phyloP scores from a whole-genome alignment of 2,113 vertebrate species.

The Percopsis transmontana region DNA sequence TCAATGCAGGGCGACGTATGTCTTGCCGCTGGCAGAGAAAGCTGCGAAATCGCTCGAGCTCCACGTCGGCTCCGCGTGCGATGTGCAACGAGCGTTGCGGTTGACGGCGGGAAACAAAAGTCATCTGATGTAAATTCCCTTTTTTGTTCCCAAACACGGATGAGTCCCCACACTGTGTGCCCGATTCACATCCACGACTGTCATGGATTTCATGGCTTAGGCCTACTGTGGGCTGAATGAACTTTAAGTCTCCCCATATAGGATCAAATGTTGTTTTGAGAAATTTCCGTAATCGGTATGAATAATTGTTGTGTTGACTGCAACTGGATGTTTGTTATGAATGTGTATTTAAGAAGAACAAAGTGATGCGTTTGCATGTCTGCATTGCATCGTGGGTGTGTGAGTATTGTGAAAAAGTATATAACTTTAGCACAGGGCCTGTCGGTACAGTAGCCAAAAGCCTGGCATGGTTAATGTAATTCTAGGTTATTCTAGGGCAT shows the following conservation, averaged over 20 bases:
- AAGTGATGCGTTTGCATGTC: slow-evolving; percentile 10
- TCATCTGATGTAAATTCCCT: too few species aligned
- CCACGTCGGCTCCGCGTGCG: too few species aligned
- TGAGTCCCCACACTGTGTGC: not conserved
- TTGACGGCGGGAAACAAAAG: too few species aligned
- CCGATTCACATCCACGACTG: slow-evolving; percentile 3
- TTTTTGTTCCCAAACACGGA: slow-evolving; percentile 10
- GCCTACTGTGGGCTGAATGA: not conserved
- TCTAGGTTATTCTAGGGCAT: too few species aligned
- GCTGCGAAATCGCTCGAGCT: too few species aligned
- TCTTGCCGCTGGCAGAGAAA: too few species aligned
- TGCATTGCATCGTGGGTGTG: not conserved
- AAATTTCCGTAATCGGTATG: not conserved
- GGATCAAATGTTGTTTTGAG: slow-evolving; percentile 3
- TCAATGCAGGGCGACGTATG: too few species aligned
- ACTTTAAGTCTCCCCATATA: slow-evolving; percentile 6
- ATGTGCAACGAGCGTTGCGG: too few species aligned
- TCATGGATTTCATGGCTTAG: not conserved
- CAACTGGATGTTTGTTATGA: not conserved
- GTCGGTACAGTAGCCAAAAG: too few species aligned
- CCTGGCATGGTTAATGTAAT: not conserved
- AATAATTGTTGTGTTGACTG: not conserved
- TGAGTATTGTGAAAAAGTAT: not conserved
- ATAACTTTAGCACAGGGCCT: not conserved
- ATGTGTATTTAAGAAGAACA: slow-evolving; percentile 8